These are phyloP conservation scores for Leucosticte australis DNA, from an alignment of 2,113 vertebrate genomes.

Conservation along the genomic window DNA sequence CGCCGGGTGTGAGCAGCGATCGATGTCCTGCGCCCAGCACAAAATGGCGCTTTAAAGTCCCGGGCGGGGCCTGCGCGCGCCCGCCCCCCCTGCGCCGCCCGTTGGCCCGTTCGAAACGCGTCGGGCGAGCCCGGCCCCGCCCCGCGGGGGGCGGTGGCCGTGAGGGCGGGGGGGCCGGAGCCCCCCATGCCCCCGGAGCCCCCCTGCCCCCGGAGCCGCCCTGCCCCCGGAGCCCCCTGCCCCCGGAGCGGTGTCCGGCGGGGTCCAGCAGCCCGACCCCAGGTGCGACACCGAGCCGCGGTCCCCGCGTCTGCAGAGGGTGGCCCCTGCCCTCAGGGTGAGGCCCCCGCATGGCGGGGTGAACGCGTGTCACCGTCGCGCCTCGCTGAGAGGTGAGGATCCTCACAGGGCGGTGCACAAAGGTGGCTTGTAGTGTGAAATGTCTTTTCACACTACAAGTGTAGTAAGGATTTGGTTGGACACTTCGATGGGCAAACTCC, in stretches of 20 bases:
- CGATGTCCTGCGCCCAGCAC: conserved; percentile 45
- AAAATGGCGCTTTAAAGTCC: conserved; percentile 73
- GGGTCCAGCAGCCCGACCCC: neutral
- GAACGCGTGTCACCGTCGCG: fast-evolving
- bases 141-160: neutral
- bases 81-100: conserved; percentile 36
- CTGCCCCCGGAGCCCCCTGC: fast-evolving
- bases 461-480: neutral
- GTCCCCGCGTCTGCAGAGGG: too few species aligned
- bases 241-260: fast-evolving
- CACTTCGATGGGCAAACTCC: neutral
- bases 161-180: neutral
- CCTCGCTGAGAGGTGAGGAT: neutral
- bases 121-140: neutral
- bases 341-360: fast-evolving
- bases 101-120: conserved; percentile 61
- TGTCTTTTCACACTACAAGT: too few species aligned
- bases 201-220: fast-evolving
- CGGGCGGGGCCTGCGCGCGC: conserved; percentile 10
- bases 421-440: neutral
- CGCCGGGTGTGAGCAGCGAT: neutral
- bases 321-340: fast-evolving
- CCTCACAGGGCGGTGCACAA: neutral
- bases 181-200: neutral
- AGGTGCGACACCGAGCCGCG: fast-evolving